Evolutionary conservation across 2,797 vertebrate species (phyloP).

Genomic region (Pampus argenteus): DNA sequence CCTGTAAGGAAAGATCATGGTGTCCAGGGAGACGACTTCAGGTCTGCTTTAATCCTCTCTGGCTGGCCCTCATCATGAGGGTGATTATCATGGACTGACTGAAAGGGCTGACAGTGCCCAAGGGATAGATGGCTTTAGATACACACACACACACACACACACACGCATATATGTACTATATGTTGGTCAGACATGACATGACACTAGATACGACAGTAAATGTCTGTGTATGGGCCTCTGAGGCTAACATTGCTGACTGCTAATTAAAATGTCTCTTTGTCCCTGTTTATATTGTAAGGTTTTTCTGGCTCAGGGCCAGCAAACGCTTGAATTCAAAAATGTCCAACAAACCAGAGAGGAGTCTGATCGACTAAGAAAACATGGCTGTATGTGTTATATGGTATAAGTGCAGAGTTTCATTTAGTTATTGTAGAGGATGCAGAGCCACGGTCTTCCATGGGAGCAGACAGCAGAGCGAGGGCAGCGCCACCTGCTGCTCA

Average conservation of each 20-base stretch:
- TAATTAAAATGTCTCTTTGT: constrained; percentile 60
- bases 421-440: constrained; percentile 16
- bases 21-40: constrained; percentile 53
- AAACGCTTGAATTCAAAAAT: constrained; percentile 7
- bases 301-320: constrained; percentile 28
- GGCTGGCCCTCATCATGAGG: constrained; percentile 51
- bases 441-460: neutral
- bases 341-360: constrained; percentile 8
- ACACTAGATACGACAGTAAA: constrained; percentile 26
- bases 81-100: constrained; percentile 58
- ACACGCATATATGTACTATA: neutral
- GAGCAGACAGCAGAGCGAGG: constrained; percentile 22
- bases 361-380: constrained; percentile 12
- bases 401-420: constrained; percentile 3
- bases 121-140: constrained; percentile 39
- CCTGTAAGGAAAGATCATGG: constrained; percentile 54
- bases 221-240: constrained; percentile 4
- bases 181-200: constrained; percentile 17
- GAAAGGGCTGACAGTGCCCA: constrained; percentile 65
- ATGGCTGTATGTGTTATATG: neutral
- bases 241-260: constrained; percentile 38
- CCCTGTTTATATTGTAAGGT: constrained; percentile 52
- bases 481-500: constrained; percentile 75
- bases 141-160: neutral
- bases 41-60: constrained; percentile 65